Base-by-base conservation (phyloP, 2,888 invertebrate genomes). In the Macrosoma leucophasiata region DNA sequence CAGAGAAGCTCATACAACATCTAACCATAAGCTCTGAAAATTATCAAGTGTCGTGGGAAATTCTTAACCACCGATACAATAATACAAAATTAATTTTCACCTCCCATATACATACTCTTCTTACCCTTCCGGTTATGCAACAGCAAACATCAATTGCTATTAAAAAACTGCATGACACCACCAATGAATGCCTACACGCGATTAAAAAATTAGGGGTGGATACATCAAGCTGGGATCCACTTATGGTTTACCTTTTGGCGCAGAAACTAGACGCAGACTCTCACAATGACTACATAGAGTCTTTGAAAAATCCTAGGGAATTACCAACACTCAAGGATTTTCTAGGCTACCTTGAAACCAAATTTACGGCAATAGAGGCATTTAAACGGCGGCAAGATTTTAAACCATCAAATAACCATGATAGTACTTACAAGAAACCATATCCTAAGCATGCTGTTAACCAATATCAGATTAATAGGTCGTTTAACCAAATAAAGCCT, bases 1-100 rank as follows among this genome's bases (percentile, higher is more conserved):
- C 50, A 8, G 52, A 50, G 19, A 32, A 23, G 19, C 25, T 55
- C 3, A 41, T 55, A 4, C 46, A 48, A 14, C 50, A 54, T 41
- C 29, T 49, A 2, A 10, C 7, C 7, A 35, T 47, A n/a, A 52
- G 41, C 17, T 40, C 50, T 8, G 48, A 52, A 2, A 50, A 47
- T 19, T 47, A 47, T 28, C 4, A 3, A 4, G 22, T 24, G 4
- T 39, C 38, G 28, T 48, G 48, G 44, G 33, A 48, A 12, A 41
- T 48, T 3, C 27, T 31, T 5, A 36, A 23, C 21, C 46, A 36
- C 1, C 20, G 28, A 3, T 32, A 24, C 15, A 12, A 28, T 12
- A 32, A 19, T 21, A 24, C 13, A 21, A 28, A 25, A 10, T 22
- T 37, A 17, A 30, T 37, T 14, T 41, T 37, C 13, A 24, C 27